Evolutionary conservation across 2,888 invertebrate genomes (phyloP), one percentile per base, ranked within the genome.

Genomic region (Eupithecia dodoneata): DNA sequence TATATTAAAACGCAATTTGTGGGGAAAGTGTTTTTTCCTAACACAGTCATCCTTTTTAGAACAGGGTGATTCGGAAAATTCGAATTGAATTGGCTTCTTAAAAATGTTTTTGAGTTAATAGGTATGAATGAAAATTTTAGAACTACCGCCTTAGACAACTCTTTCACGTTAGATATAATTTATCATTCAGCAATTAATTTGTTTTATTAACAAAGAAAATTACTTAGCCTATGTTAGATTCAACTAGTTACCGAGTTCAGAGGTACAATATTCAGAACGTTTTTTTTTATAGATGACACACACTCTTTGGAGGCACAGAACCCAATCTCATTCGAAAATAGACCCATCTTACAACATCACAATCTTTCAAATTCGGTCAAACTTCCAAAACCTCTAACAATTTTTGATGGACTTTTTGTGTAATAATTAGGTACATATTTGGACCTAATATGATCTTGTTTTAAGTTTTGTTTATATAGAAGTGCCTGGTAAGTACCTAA

Each of bases 1-100:
- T 73, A 72, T 66, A 71, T 79, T 79, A 75, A 72, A 72, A 78
- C 74, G 73, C 69, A 69, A 76, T 76, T 76, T 76, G n/a, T 30
- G 45, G 44, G 67, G 12, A 69, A 44, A 44, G 45, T 69, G 63
- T 63, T 63, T 69, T 67, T n/a, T 66, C 15, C n/a, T 45, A 69
- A 69, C 67, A 10, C 0, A 9, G 44, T 44, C 7, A 67, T 44
- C 41, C 44, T 9, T 63, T 63, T 66, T 66, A 42, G 45, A n/a
- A 69, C n/a, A 45, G 2, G 42, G 42, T 15, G n/a, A 30, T 63
- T 30, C 30, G 12, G 10, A 59, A 9, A 9, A 0, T 3, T 59
- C 3, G n/a, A 59, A 59, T 59, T 59, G 18, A 59, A 59, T 59
- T 6, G 7, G 59, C 10, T 6, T 10, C 18, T 59, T 59, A 3